Base-by-base conservation (phyloP, 2,113 vertebrate genomes). In the Cromileptes altivelis region DNA sequence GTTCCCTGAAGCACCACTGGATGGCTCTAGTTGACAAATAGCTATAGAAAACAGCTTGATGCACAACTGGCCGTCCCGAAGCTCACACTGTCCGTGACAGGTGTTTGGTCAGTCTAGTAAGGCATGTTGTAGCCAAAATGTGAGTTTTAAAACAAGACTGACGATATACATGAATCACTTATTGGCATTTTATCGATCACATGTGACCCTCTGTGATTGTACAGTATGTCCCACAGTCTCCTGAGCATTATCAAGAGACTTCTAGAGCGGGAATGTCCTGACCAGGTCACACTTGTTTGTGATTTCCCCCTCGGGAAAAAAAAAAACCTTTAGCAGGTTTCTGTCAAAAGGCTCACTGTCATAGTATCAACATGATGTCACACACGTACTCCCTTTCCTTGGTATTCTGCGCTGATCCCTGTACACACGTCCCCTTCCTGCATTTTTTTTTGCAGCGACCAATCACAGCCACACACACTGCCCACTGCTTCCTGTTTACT, bases 21-120 rank as follows among this genome's bases (percentile, higher is more conserved):
- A 87, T 93, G 94, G 90, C 93, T 90, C 85, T 89, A 90, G 73
- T 90, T 78, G 86, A 89, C 91, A 92, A 84, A 90, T 18, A 80
- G 82, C 78, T 47, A 47, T 27, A 56, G 33, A 18, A 69, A 63
- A 40, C 71, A 81, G 45, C 47, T 55, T 19, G 37, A 53, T 11
- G 17, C 60, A 77, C 82, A 80, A 56, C 74, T 83, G 61, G 15
- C 50, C 49, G 25, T 12, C 4, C 27, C 9, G 12, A 3, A 49
- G 14, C 14, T 47, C 9, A 49, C 65, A 56, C 5, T 15, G 4
- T 50, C 27, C 9, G 50, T 64, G 42, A 79, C 82, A 85, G 86
- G 70, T 86, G 84, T 40, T 49, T 63, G 37, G 25, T 21, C 12
- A 47, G 15, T 47, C 12, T 19, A 17, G 21, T 47, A 50, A 30